phyloP scores from a whole-genome alignment of 2,888 invertebrate genomes.

The Strigamia maritima region DNA sequence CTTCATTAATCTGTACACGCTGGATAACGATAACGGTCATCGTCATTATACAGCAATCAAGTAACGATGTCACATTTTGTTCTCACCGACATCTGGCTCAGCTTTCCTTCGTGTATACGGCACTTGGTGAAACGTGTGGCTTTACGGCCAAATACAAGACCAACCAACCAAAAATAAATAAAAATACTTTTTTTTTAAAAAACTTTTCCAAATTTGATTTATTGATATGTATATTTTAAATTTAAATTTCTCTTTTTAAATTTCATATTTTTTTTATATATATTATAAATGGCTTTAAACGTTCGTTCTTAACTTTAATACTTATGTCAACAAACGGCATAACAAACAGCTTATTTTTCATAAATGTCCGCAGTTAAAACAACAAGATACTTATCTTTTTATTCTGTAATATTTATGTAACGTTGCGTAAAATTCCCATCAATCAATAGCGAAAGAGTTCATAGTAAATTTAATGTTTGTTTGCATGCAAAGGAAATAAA shows the following conservation, averaged over 20 bases:
- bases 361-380: neutral
- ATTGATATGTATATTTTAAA: neutral
- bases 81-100: neutral
- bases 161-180: neutral
- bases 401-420: neutral
- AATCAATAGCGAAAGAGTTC: neutral
- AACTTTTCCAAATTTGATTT: neutral
- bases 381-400: neutral
- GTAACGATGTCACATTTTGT: neutral
- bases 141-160: neutral
- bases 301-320: too few relatives aligned
- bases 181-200: neutral
- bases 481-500: slow-evolving; percentile 10
- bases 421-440: neutral
- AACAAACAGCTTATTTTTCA: neutral
- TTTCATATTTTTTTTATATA: neutral
- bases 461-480: neutral
- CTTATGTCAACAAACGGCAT: neutral
- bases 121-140: neutral
- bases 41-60: slow-evolving; percentile 25
- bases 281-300: too few relatives aligned
- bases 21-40: neutral
- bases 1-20: slow-evolving; percentile 9
- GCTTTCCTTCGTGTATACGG: neutral
- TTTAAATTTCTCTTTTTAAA: neutral